Conservation (phyloP, 2,888 invertebrate species). For the Drosophila emarginata region DNA sequence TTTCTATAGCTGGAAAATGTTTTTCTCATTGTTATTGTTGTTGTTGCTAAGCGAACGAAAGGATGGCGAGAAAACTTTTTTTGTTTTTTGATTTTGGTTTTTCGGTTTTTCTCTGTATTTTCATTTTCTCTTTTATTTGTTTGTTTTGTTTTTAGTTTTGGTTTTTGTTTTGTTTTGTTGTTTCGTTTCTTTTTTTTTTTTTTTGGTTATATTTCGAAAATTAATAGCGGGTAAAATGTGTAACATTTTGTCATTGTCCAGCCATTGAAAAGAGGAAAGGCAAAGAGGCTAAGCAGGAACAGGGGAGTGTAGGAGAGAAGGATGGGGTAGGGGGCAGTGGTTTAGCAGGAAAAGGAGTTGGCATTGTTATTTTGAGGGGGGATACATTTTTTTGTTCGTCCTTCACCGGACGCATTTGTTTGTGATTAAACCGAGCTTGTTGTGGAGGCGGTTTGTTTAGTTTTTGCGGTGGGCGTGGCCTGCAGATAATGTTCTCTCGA, state of each 20-base stretch:
- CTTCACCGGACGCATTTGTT: constrained; percentile 63
- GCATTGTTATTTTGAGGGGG: background rate
- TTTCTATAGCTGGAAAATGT: background rate
- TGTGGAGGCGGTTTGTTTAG: constrained; percentile 51
- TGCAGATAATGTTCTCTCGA: constrained; percentile 35
- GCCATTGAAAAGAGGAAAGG: constrained; percentile 11
- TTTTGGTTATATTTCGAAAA: constrained; percentile 66
- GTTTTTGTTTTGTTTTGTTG: constrained; percentile 7
- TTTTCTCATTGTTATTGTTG: background rate
- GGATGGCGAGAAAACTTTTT: background rate
- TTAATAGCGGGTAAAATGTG: constrained; percentile 71
- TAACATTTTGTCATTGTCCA: constrained; percentile 65
- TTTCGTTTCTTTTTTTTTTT: constrained; percentile 32
- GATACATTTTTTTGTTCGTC: background rate
- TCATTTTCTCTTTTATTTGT: background rate
- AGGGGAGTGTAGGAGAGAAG: background rate
- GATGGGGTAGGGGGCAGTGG: too few relatives aligned
- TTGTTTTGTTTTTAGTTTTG: background rate
- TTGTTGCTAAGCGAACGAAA: background rate
- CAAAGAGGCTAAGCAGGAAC: background rate
- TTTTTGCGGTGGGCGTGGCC: constrained; percentile 37
- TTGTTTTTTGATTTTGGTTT: background rate
- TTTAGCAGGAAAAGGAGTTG: background rate
- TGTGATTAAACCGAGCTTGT: constrained; percentile 66
- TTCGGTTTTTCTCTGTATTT: background rate